Conservation (phyloP, 2,888 invertebrate species). For the Chydorus sphaericus region DNA sequence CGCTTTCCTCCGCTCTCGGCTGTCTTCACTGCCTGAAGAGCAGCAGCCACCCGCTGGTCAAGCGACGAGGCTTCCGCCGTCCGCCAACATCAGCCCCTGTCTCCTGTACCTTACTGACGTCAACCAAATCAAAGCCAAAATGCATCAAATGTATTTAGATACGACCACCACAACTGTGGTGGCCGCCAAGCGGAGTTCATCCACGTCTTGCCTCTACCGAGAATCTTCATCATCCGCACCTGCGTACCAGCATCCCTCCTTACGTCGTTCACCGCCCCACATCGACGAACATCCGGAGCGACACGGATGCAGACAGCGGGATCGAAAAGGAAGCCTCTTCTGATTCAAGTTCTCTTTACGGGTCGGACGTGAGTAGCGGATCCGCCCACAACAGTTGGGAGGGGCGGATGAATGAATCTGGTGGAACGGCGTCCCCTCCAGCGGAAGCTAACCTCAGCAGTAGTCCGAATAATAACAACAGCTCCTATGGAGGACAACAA, state of each 20-base stretch:
- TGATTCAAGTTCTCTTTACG: conserved; percentile 19
- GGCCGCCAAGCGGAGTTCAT: conserved; percentile 4
- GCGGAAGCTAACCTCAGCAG: not conserved
- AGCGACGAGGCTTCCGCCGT: conserved; percentile 11
- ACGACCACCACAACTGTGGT: not conserved
- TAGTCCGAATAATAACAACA: not conserved
- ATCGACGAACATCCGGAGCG: conserved; percentile 19
- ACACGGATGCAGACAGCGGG: conserved; percentile 17
- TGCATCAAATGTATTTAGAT: conserved; percentile 8
- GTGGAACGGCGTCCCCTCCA: conserved; percentile 5
- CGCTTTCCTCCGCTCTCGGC: conserved; percentile 56
- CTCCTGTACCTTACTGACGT: conserved; percentile 5
- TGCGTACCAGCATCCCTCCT: conserved; percentile 33
- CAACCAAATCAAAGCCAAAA: conserved; percentile 13
- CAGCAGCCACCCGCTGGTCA: conserved; percentile 12
- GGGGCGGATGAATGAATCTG: conserved; percentile 12
- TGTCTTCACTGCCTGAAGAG: conserved; percentile 63
- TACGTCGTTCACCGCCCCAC: conserved; percentile 58
- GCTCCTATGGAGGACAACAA: too few species aligned
- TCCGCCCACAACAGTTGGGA: conserved; percentile 15
- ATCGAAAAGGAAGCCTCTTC: conserved; percentile 19
- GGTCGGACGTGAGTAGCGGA: conserved; percentile 13
- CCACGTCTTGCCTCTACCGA: conserved; percentile 9
- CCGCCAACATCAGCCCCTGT: too few species aligned
- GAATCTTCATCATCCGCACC: not conserved